Percentiles rank a stretch among this genome's conserved stretches.
phyloP scores from a whole-genome alignment of 2,113 vertebrate species.

The Syrmaticus mikado region DNA sequence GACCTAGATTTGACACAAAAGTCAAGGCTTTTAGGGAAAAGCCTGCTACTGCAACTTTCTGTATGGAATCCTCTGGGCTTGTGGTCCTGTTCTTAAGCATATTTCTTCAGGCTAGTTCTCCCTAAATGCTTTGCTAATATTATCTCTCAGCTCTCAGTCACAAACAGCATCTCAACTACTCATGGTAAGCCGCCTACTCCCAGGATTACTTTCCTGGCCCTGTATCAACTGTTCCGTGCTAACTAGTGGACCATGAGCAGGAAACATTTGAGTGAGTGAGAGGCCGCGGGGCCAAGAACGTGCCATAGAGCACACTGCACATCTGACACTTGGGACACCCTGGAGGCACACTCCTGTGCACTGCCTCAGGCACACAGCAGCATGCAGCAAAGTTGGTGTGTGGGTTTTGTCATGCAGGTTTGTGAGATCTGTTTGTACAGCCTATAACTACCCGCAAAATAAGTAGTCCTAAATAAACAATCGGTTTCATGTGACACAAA shows the following conservation, averaged over 20 bases:
- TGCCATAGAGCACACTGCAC: conserved; percentile 14
- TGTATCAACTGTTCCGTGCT: neutral
- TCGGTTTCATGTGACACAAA: neutral
- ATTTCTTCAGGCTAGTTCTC: neutral
- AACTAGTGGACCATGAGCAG: neutral
- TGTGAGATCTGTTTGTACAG: neutral
- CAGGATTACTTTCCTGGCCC: neutral
- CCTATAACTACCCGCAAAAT: neutral
- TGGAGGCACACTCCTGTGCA: neutral
- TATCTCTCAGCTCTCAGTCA: neutral
- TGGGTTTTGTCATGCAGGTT: fast-evolving
- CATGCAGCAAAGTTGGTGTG: fast-evolving
- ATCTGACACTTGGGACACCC: neutral
- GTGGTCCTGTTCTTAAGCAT: neutral
- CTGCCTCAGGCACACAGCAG: fast-evolving
- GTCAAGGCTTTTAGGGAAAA: neutral
- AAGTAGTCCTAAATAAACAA: neutral
- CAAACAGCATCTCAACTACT: fast-evolving
- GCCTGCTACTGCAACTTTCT: neutral
- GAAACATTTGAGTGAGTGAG: neutral
- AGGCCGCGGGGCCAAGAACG: neutral
- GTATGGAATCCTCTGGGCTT: neutral
- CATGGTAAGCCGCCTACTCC: neutral
- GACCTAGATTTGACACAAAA: neutral
- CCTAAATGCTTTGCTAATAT: neutral